Evolutionary conservation across 2,113 vertebrate species (phyloP).

Genomic region (Antigone vipio): DNA sequence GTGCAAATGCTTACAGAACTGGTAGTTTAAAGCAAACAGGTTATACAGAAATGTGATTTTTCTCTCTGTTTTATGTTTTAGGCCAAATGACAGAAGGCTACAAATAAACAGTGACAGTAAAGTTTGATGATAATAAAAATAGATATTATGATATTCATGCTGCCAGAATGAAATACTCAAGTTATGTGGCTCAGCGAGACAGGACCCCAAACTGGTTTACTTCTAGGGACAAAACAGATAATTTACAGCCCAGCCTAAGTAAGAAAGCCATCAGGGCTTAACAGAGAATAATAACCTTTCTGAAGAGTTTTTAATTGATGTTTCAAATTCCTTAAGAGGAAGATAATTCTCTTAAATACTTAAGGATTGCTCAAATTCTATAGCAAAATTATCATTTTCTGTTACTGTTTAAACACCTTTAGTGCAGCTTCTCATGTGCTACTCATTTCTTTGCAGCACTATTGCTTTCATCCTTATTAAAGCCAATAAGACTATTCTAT

Average conservation of each 20-base stretch:
- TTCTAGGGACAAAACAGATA: background rate
- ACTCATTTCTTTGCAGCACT: background rate
- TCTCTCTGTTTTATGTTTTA: background rate
- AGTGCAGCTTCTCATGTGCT: background rate
- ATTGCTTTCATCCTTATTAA: slow-evolving; percentile 28
- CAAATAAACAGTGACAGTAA: background rate
- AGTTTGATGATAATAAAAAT: background rate
- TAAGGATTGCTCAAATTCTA: background rate
- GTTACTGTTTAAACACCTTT: background rate
- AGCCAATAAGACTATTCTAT: background rate
- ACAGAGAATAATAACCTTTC: background rate
- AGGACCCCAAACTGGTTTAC: background rate
- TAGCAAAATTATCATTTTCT: background rate
- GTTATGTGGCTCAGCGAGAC: background rate
- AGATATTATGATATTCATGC: background rate
- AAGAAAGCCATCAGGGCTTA: background rate
- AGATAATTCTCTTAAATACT: slow-evolving; percentile 11
- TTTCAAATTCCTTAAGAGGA: background rate
- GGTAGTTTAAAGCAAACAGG: background rate
- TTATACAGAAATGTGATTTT: background rate
- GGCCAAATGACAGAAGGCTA: background rate
- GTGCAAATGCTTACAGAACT: background rate
- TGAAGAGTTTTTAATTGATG: background rate
- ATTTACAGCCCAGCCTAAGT: background rate
- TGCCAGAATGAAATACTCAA: background rate